Percentiles rank a stretch among this genome's conserved stretches.
phyloP scores from a whole-genome alignment of 2,113 vertebrate species.

The Tragelaphus imberbis region DNA sequence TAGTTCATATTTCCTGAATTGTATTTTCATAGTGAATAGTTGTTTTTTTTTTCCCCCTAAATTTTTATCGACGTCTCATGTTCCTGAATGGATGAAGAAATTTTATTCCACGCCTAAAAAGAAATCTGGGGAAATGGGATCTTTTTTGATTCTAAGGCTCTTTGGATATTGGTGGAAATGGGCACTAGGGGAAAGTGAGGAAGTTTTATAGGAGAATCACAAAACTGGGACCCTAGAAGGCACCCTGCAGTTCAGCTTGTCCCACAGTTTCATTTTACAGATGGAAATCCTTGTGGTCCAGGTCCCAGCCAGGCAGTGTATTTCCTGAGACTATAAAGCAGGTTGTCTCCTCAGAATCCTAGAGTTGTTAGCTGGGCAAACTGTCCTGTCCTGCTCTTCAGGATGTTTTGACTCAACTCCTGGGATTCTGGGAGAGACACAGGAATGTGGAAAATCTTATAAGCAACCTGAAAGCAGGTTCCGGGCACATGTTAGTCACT shows the following conservation, averaged over 20 bases:
- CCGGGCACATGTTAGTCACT: neutral
- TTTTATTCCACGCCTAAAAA: constrained; percentile 1
- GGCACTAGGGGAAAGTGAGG: neutral
- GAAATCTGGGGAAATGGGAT: constrained; percentile 10
- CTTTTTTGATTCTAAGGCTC: constrained; percentile 7
- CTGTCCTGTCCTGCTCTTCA: neutral
- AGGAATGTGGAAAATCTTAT: neutral
- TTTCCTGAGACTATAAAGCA: neutral
- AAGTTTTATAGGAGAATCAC: neutral
- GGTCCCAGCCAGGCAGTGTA: neutral
- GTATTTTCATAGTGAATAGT: constrained; percentile 43
- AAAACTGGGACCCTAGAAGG: neutral
- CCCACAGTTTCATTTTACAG: neutral
- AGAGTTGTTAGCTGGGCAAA: neutral
- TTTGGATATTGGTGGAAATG: neutral
- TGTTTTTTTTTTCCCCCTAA: neutral
- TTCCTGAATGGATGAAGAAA: constrained; percentile 32
- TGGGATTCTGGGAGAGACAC: neutral
- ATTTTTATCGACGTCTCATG: neutral
- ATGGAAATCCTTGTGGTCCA: neutral
- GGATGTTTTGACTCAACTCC: neutral
- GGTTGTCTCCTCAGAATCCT: neutral
- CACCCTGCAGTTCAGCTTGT: neutral
- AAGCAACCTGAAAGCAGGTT: neutral
- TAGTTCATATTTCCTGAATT: constrained; percentile 56